Percentiles rank a stretch among this genome's conserved stretches.
phyloP scores from a whole-genome alignment of 2,113 vertebrate species.

The Pseudorasbora parva region DNA sequence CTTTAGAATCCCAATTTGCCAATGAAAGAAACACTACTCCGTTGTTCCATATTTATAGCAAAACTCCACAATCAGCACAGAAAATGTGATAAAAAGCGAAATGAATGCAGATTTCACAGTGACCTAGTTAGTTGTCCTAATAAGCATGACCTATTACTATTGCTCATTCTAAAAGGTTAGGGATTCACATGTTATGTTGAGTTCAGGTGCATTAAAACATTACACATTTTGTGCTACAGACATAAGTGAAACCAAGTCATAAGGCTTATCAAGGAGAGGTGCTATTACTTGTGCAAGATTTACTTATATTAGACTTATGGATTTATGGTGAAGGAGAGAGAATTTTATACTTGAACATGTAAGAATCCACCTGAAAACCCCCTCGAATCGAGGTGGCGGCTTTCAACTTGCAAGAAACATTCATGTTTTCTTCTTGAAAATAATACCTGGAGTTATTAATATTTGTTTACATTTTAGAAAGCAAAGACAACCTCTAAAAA shows the following conservation, averaged over 20 bases:
- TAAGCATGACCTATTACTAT: slow-evolving; percentile 2
- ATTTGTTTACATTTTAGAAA: neutral
- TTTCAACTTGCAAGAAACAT: neutral
- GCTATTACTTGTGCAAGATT: neutral
- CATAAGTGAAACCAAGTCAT: neutral
- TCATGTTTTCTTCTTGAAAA: neutral
- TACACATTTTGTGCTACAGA: neutral
- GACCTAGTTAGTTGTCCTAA: neutral
- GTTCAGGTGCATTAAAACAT: neutral
- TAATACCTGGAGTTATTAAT: neutral
- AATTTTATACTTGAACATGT: neutral
- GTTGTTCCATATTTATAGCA: neutral
- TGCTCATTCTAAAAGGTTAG: neutral
- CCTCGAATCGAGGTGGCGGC: neutral
- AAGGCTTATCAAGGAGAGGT: neutral
- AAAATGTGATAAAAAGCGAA: neutral
- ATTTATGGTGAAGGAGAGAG: no score
- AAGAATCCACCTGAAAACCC: neutral
- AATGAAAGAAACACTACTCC: neutral
- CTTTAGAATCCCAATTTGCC: neutral
- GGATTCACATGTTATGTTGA: neutral
- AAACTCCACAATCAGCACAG: neutral
- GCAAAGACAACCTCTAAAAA: neutral
- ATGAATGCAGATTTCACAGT: neutral
- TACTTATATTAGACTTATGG: no score